Evolutionary conservation across 2,888 invertebrate genomes (phyloP).

Genomic region (Physocephala rufipes): DNA sequence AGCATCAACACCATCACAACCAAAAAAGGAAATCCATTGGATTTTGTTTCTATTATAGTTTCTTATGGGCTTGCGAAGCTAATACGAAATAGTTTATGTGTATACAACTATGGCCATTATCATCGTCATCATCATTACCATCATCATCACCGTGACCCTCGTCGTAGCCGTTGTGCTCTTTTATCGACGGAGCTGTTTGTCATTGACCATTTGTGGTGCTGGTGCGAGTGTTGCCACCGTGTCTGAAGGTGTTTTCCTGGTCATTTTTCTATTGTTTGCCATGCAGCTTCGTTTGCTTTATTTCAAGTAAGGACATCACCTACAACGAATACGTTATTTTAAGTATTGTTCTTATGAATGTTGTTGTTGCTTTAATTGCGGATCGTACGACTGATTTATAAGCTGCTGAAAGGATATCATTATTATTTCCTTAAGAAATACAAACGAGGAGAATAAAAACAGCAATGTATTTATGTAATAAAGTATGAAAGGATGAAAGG

Average conservation of each 20-base stretch:
- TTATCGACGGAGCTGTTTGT: neutral
- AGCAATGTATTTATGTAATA: neutral
- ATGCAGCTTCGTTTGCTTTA: conserved; percentile 3
- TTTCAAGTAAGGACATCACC: conserved; percentile 25
- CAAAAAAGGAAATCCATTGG: conserved; percentile 27
- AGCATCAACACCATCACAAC: conserved; percentile 6
- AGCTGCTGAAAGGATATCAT: conserved; percentile 57
- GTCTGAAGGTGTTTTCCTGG: conserved; percentile 34
- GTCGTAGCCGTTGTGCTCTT: neutral
- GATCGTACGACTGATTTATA: conserved; percentile 55
- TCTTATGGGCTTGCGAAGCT: neutral
- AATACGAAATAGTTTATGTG: conserved; percentile 33
- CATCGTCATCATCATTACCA: too few relatives aligned
- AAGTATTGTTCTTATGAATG: conserved; percentile 14
- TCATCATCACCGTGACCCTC: too few relatives aligned
- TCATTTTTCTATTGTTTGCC: conserved; percentile 26
- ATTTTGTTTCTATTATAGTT: conserved; percentile 11
- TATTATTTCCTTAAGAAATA: conserved; percentile 38
- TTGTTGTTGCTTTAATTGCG: conserved; percentile 21
- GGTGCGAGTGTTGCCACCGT: conserved; percentile 7
- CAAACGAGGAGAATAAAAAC: neutral
- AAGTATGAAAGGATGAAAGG: conserved; percentile 1
- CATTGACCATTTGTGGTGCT: conserved; percentile 28
- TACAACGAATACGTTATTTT: conserved; percentile 26
- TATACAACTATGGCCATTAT: neutral